Evolutionary conservation across 2,888 invertebrate species (phyloP).

Genomic region (Itoplectis maculator): DNA sequence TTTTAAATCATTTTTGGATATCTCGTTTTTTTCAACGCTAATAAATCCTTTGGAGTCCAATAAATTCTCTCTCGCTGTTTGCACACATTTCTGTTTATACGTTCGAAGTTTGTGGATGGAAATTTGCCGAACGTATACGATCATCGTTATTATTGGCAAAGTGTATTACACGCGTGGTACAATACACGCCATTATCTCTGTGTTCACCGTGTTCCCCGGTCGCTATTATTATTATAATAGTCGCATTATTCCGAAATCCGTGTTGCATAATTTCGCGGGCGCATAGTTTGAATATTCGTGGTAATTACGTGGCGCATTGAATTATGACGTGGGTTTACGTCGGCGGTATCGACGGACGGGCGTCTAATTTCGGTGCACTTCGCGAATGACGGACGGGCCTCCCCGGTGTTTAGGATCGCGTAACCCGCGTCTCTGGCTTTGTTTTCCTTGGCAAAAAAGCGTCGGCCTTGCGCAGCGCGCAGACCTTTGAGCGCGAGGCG

Average conservation of each 20-base stretch:
- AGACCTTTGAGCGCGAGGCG: background rate
- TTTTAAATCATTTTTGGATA: no score
- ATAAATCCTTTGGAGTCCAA: slow-evolving; percentile 7
- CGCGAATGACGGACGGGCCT: slow-evolving; percentile 22
- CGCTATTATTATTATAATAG: slow-evolving; percentile 16
- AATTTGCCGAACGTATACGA: slow-evolving; percentile 12
- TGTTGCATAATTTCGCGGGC: slow-evolving; percentile 17
- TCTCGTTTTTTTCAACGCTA: background rate
- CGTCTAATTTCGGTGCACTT: slow-evolving; percentile 49
- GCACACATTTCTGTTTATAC: slow-evolving; percentile 5
- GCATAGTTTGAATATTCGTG: slow-evolving; percentile 8
- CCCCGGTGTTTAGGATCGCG: slow-evolving; percentile 1
- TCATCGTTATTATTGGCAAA: slow-evolving; percentile 62
- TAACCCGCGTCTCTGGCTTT: slow-evolving; percentile 38
- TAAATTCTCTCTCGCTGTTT: background rate
- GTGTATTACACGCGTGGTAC: slow-evolving; percentile 23
- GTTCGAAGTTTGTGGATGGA: background rate
- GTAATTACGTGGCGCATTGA: slow-evolving; percentile 16
- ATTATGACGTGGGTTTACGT: slow-evolving; percentile 28
- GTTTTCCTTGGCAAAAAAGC: slow-evolving; percentile 49
- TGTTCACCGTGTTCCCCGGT: background rate
- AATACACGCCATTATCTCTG: slow-evolving; percentile 36
- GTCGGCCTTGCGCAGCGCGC: background rate
- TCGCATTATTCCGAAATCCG: slow-evolving; percentile 24
- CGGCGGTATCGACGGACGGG: slow-evolving; percentile 1